These are phyloP conservation scores for Acanthiza pusilla DNA, from an alignment of 2,797 vertebrate species.

Conservation along the genomic window DNA sequence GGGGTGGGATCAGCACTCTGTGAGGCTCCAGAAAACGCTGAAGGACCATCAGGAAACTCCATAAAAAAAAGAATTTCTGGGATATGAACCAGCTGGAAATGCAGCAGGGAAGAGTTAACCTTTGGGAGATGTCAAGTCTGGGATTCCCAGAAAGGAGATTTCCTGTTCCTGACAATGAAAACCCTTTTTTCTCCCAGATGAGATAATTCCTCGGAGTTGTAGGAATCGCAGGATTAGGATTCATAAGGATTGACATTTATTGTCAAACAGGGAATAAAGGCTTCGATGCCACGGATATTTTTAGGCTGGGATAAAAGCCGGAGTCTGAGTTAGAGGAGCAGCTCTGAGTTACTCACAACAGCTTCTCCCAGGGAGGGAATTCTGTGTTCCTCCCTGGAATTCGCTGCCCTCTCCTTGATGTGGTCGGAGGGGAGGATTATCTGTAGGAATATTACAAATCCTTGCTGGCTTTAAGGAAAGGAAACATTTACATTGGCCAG, in stretches of 20 bases:
- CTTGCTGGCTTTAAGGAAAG: constrained; percentile 7
- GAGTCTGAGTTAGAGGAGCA: not conserved
- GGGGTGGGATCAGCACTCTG: not conserved
- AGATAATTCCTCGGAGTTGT: not conserved
- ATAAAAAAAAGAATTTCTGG: rapidly evolving
- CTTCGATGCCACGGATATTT: rapidly evolving
- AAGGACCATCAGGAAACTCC: not conserved
- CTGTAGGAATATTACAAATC: constrained; percentile 7
- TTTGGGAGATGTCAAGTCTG: not conserved
- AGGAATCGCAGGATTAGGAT: not conserved
- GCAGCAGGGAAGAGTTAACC: not conserved
- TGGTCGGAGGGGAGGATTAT: not conserved
- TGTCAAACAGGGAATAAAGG: not conserved
- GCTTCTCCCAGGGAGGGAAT: not conserved
- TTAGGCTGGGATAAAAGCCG: not conserved
- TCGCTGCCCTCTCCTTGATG: constrained; percentile 2
- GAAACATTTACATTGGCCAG: constrained; percentile 51
- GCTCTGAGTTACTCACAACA: rapidly evolving
- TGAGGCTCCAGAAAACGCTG: not conserved
- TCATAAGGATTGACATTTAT: not conserved
- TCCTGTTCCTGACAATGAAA: not conserved
- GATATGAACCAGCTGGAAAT: not conserved
- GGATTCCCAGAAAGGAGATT: not conserved
- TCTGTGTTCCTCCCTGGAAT: not conserved
- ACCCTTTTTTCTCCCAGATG: not conserved